Percentiles rank a stretch among this genome's conserved stretches.
These are phyloP conservation scores for Lissonota sp. DNA, from an alignment of 2,888 invertebrate genomes.

Conservation along the genomic window DNA sequence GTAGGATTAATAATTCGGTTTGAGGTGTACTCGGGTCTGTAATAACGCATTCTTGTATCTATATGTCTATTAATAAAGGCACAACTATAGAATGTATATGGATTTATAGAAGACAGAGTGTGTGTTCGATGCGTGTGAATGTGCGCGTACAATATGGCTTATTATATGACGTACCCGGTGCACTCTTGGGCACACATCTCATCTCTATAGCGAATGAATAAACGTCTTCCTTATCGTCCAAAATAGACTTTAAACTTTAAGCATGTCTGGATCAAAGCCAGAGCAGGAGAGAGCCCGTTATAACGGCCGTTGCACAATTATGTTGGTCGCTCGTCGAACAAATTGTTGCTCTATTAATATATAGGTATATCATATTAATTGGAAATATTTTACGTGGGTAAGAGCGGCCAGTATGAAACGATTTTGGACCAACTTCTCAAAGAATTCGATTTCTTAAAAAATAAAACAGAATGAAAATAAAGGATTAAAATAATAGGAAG, in stretches of 20 bases:
- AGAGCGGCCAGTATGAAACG: not conserved
- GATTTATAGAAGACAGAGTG: too few relatives aligned
- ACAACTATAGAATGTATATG: not conserved
- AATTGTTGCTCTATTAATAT: slow-evolving; percentile 70
- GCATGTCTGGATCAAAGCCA: slow-evolving; percentile 81
- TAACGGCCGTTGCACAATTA: slow-evolving; percentile 76
- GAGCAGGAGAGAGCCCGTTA: slow-evolving; percentile 67
- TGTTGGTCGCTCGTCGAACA: slow-evolving; percentile 71
- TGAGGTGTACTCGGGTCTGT: slow-evolving; percentile 51
- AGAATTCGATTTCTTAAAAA: too few relatives aligned
- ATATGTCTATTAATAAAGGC: slow-evolving; percentile 39
- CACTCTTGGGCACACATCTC: slow-evolving; percentile 61
- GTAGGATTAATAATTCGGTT: slow-evolving; percentile 60
- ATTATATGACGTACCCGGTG: slow-evolving; percentile 76
- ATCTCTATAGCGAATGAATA: slow-evolving; percentile 77
- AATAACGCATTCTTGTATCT: slow-evolving; percentile 50
- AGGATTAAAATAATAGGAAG: too few relatives aligned
- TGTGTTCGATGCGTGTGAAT: slow-evolving; percentile 10
- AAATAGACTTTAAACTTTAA: slow-evolving; percentile 82
- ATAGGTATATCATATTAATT: not conserved
- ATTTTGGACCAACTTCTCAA: too few relatives aligned
- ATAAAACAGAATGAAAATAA: too few relatives aligned
- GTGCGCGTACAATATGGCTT: slow-evolving; percentile 29
- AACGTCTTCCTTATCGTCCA: slow-evolving; percentile 83
- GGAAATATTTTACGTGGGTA: not conserved